Evolutionary conservation across 2,797 vertebrate genomes (phyloP).

Genomic region (Semaprochilodus insignis): DNA sequence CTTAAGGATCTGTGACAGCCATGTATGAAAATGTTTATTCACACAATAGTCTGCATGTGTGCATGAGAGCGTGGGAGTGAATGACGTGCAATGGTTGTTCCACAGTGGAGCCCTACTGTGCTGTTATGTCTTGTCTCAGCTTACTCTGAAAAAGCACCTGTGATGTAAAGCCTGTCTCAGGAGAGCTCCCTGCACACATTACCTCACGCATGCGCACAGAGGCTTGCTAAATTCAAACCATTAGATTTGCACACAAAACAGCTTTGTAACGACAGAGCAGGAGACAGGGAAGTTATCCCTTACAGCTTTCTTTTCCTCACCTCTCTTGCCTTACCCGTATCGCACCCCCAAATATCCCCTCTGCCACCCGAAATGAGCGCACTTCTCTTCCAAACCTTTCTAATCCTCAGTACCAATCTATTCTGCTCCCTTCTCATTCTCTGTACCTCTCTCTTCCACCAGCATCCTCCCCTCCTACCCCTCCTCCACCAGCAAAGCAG

Average conservation of each 20-base stretch:
- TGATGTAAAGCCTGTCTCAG: slow-evolving; percentile 79
- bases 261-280: neutral
- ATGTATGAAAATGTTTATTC: slow-evolving; percentile 11
- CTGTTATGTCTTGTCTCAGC: slow-evolving; percentile 4
- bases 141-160: slow-evolving; percentile 60
- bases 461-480: neutral
- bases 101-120: neutral
- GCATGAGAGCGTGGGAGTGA: slow-evolving; percentile 1
- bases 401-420: neutral
- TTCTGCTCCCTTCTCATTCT: slow-evolving; percentile 63
- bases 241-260: neutral
- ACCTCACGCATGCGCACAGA: slow-evolving; percentile 68
- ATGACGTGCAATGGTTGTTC: neutral
- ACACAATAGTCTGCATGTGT: slow-evolving; percentile 14
- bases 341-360: neutral
- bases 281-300: neutral
- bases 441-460: slow-evolving; percentile 18
- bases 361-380: neutral
- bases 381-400: slow-evolving; percentile 49
- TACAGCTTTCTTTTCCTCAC: neutral
- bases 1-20: neutral
- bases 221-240: slow-evolving; percentile 58
- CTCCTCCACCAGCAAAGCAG: slow-evolving; percentile 14
- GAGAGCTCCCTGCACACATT: slow-evolving; percentile 79
- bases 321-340: neutral